These are phyloP conservation scores for Elysia chlorotica DNA, from an alignment of 1,140 invertebrate genomes.

Conservation along the genomic window DNA sequence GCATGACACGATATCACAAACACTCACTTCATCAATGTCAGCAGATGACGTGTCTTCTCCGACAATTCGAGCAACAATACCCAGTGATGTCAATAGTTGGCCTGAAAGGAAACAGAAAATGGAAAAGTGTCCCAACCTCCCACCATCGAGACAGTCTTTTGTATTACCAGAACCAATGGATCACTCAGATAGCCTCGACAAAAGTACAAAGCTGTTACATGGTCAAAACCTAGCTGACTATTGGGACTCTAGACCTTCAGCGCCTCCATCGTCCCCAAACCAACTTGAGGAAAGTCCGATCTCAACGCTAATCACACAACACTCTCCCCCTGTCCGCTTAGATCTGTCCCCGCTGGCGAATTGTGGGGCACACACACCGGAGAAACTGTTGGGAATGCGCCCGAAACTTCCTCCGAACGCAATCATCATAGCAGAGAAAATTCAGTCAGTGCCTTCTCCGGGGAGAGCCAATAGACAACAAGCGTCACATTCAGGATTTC, in stretches of 20 bases:
- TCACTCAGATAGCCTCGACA: neutral
- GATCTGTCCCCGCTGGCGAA: too few species aligned
- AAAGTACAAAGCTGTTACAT: neutral
- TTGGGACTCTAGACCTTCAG: conserved; percentile 8
- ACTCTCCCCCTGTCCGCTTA: too few species aligned
- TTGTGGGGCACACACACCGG: too few species aligned
- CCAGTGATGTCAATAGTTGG: neutral
- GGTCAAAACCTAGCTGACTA: neutral
- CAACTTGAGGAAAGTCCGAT: too few species aligned
- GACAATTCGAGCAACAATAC: neutral
- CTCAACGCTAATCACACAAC: too few species aligned
- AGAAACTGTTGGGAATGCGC: too few species aligned
- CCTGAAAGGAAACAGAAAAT: neutral
- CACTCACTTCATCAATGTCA: conserved; percentile 16
- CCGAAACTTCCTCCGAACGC: too few species aligned
- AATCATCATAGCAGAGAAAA: too few species aligned
- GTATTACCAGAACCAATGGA: neutral
- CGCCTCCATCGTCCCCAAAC: conserved; percentile 34
- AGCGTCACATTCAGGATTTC: too few species aligned
- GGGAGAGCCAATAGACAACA: too few species aligned
- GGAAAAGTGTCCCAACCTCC: neutral
- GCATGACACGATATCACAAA: conserved; percentile 10
- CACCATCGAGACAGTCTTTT: neutral
- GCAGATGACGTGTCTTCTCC: neutral
- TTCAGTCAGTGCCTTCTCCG: too few species aligned